phyloP scores from a whole-genome alignment of 2,113 vertebrate genomes.

The pig (Sus scrofa) region DNA sequence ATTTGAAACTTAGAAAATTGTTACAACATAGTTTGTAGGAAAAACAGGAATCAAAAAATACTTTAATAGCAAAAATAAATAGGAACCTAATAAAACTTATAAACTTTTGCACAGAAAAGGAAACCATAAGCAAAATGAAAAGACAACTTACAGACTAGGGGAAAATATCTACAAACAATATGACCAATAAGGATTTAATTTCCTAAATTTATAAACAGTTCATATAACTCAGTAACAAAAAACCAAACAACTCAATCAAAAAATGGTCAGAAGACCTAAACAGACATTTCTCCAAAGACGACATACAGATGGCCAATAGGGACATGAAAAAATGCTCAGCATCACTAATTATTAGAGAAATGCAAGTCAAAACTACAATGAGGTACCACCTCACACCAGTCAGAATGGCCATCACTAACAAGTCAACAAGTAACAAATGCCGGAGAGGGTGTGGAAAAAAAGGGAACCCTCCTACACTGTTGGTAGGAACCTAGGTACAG shows the following conservation, averaged over 20 bases:
- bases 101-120: neutral
- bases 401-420: neutral
- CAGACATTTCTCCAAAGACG: neutral
- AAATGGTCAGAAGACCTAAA: neutral
- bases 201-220: neutral
- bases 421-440: neutral
- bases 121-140: neutral
- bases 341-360: neutral
- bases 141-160: neutral
- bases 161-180: neutral
- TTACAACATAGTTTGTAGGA: neutral
- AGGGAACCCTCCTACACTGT: neutral
- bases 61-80: neutral
- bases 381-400: neutral
- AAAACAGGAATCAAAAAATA: neutral
- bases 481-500: neutral
- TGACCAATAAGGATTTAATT: neutral
- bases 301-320: neutral
- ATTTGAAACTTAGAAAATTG: slow-evolving; percentile 41
- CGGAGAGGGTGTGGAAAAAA: neutral
- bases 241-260: neutral
- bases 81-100: neutral
- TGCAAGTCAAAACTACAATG: neutral
- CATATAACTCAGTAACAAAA: neutral
- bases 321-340: neutral